A percentile compares a stretch with the other conserved stretches of the same genome.
Conservation (phyloP, 2,888 invertebrate genomes). For the Julus scanicus region DNA sequence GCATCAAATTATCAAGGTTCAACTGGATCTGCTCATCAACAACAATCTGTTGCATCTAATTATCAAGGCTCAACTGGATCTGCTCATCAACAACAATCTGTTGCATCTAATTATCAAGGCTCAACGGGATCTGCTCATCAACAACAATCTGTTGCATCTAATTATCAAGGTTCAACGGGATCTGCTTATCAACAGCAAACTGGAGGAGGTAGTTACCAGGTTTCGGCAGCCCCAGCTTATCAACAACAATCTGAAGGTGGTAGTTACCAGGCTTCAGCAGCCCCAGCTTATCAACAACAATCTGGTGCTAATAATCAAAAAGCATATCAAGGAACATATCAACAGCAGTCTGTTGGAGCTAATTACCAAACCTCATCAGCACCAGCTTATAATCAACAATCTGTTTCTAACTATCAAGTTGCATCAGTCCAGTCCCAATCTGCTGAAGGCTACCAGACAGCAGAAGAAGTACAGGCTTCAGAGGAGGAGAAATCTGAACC, state of each 20-base stretch:
- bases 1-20: conserved; percentile 3
- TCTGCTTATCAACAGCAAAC: conserved; percentile 44
- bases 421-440: background rate
- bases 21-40: conserved; percentile 40
- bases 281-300: conserved; percentile 32
- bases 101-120: too few species aligned
- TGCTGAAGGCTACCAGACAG: background rate
- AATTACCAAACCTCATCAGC: background rate
- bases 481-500: conserved; percentile 32
- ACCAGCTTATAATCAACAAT: conserved; percentile 15
- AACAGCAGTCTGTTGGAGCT: background rate
- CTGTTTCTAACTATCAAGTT: conserved; percentile 19
- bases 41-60: background rate
- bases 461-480: background rate
- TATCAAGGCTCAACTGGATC: background rate
- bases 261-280: conserved; percentile 37
- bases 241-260: conserved; percentile 5
- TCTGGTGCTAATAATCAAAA: conserved; percentile 17
- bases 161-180: conserved; percentile 24
- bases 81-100: background rate
- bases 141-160: background rate
- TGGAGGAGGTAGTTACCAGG: conserved; percentile 24
- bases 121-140: background rate
- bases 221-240: conserved; percentile 34
- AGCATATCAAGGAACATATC: background rate